Base-by-base conservation (phyloP, 2,113 vertebrate genomes). In the Corynorhinus townsendii region DNA sequence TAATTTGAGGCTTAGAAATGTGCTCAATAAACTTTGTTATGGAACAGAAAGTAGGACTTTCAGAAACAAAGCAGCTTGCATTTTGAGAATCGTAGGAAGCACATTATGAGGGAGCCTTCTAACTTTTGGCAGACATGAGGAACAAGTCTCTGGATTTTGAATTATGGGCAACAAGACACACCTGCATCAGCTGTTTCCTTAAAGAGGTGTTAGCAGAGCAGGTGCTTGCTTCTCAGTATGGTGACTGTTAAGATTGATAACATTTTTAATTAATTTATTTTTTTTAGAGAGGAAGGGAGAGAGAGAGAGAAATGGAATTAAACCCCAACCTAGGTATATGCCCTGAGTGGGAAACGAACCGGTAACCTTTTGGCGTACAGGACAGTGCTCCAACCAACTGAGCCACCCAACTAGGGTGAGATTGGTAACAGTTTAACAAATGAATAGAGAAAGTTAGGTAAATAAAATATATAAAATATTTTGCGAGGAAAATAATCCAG, bases 121-220 rank as follows among this genome's bases (percentile, higher is more conserved):
- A 52, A 52, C 12, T 66, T 64, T 71, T n/a, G 9, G 43, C n/a
- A 81, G 54, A 88, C 49, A 0, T 30, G 28, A 93, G 47, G 47
- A 95, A 89, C 43, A 86, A 52, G 1, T 93, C 59, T 84, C 22
- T 89, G 33, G 79, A 84, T 89, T 91, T 72, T 92, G 0, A 94
- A 43, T 91, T 95, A 43, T 47, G 98, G 97, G 59, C 83, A 81
- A 45, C 77, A 97, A 89, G 77, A 82, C 87, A 62, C 45, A 75
- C 40, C 87, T 82, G 43, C 92, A n/a, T 93, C 94, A 72, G 90
- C 84, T 72, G 94, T 68, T 19, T 92, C 96, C 43, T 81, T 97
- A 96, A 90, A 89, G 95, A 98, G 73, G 92, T 96, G 52, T 56
- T n/a, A 69, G 20, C 49, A 52, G 47, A 35, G 3, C 59, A 69